These are phyloP conservation scores for Nymphalis polychloros DNA, from an alignment of 2,888 invertebrate genomes.

Conservation along the genomic window DNA sequence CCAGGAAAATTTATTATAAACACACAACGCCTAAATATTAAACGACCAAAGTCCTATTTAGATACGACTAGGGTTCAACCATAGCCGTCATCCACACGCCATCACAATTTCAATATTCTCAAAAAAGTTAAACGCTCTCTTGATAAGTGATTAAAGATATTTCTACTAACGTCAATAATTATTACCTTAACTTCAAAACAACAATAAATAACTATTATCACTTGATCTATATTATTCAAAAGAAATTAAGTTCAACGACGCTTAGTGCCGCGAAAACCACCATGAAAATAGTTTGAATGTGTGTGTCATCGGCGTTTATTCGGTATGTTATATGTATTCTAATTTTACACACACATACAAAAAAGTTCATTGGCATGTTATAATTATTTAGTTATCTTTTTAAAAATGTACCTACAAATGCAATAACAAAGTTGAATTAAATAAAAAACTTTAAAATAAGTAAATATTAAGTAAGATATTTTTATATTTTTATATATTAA, in stretches of 20 bases:
- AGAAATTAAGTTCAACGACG: conserved; percentile 65
- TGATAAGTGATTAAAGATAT: conserved; percentile 33
- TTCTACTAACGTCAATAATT: conserved; percentile 38
- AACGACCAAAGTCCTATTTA: conserved; percentile 70
- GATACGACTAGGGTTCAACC: conserved; percentile 62
- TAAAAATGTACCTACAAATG: neutral
- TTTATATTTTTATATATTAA: too few species aligned
- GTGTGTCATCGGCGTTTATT: conserved; percentile 36
- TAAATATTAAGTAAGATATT: too few species aligned
- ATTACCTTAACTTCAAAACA: conserved; percentile 47
- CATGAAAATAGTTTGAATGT: conserved; percentile 47
- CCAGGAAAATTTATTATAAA: conserved; percentile 56
- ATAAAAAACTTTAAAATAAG: too few species aligned
- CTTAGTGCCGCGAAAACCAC: conserved; percentile 71
- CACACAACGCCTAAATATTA: conserved; percentile 54
- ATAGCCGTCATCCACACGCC: conserved; percentile 72
- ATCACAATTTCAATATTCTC: conserved; percentile 55
- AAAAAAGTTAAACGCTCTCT: conserved; percentile 41
- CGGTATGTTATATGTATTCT: conserved; percentile 11
- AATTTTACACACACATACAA: conserved; percentile 29
- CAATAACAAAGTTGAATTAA: neutral
- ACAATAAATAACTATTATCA: conserved; percentile 41
- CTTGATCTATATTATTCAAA: conserved; percentile 49
- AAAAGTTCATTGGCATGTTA: conserved; percentile 31
- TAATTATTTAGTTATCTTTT: neutral